Evolutionary conservation across 2,113 vertebrate species (phyloP).

Genomic region (Sylvilagus bachmani): DNA sequence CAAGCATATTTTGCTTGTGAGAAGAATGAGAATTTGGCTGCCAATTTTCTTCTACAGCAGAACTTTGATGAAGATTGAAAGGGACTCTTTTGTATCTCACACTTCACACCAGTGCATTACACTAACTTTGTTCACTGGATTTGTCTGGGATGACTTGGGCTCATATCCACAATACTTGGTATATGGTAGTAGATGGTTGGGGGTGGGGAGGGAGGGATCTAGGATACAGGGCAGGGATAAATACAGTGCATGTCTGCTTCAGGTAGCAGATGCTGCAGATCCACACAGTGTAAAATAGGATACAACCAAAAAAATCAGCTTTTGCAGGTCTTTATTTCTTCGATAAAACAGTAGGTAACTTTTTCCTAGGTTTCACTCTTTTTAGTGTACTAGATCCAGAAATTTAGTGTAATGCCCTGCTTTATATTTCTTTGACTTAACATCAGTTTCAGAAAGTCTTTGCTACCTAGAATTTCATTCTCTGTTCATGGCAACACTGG

Average conservation of each 20-base stretch:
- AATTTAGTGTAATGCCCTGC: slow-evolving; percentile 88
- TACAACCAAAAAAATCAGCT: slow-evolving; percentile 91
- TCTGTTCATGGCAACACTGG: slow-evolving; percentile 91
- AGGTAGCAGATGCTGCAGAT: slow-evolving; percentile 85
- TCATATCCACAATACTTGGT: slow-evolving; percentile 90
- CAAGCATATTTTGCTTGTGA: slow-evolving; percentile 99
- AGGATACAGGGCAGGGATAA: slow-evolving; percentile 83
- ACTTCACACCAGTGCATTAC: slow-evolving; percentile 92
- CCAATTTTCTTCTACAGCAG: slow-evolving; percentile 99
- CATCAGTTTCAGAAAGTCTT: slow-evolving; percentile 87
- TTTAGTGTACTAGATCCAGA: slow-evolving; percentile 88
- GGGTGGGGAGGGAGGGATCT: slow-evolving; percentile 78
- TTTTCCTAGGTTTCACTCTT: slow-evolving; percentile 86
- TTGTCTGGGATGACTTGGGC: slow-evolving; percentile 89
- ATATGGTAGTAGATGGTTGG: slow-evolving; percentile 84
- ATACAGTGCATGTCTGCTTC: slow-evolving; percentile 86
- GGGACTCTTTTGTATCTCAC: slow-evolving; percentile 85
- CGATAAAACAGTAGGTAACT: slow-evolving; percentile 85
- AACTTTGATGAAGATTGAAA: slow-evolving; percentile 97
- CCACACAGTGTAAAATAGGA: slow-evolving; percentile 85
- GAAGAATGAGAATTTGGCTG: slow-evolving; percentile 99
- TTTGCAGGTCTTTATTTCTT: slow-evolving; percentile 88
- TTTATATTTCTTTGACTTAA: slow-evolving; percentile 86
- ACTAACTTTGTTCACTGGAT: slow-evolving; percentile 92
- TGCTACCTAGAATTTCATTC: slow-evolving; percentile 87